Base-by-base conservation (phyloP, 1,140 invertebrate species). In the Drosophila equinoxialis region DNA sequence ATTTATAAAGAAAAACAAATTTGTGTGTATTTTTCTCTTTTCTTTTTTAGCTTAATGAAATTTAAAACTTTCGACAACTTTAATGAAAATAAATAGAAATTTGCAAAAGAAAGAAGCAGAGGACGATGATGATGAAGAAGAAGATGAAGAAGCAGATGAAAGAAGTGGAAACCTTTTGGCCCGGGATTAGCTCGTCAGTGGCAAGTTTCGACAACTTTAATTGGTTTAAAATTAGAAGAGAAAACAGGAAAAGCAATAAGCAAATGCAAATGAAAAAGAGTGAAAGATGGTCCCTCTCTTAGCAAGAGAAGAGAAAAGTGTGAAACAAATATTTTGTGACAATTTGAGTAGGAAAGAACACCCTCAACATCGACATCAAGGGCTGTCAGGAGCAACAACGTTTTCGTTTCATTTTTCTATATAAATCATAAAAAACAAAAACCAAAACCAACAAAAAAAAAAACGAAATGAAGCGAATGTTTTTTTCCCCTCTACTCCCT, bases 41-140 rank as follows among this genome's bases (percentile, higher is more conserved):
- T 51, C 20, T 23, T 51, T 23, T 55, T 65, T 68, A 73, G 64
- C 65, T 57, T 77, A 83, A 87, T 79, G 68, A 87, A 85, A 87
- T 86, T 87, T 62, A 87, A 87, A 87, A 86, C 79, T 86, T 86
- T 87, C 74, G 82, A 77, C 82, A 87, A 70, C 72, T 86, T 87
- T 87, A 87, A 86, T 87, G 76, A 87, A 86, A 86, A 86, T 86
- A 84, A 84, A 83, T 84, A 79, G 61, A 68, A 74, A 68, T 74
- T 75, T 74, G 58, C 60, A 59, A 57, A 57, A n/a, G 26, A 57
- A 59, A 59, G 10, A 35, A 35, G 17, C 45, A 23, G 45, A 51
- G 6, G 45, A 48, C 17, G 17, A 51, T 23, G 45, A 45, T 11
- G n/a, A n/a, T 33, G 41, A 26, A 13, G 8, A 39, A 3, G 8